These are phyloP conservation scores for Madoqua kirkii DNA, from an alignment of 2,113 vertebrate genomes.

Conservation along the genomic window DNA sequence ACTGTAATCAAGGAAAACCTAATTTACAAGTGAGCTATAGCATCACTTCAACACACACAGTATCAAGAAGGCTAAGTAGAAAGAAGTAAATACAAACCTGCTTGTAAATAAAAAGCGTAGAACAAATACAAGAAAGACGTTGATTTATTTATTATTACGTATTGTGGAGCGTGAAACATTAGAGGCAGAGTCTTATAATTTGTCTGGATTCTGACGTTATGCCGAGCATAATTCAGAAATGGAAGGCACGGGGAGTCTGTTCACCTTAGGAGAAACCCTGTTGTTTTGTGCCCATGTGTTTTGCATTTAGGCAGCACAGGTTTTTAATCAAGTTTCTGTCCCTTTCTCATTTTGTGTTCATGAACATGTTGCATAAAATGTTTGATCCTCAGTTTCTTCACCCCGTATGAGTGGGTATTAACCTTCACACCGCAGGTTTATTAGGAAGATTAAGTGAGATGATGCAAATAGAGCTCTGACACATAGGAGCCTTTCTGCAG, in stretches of 20 bases:
- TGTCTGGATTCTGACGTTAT: neutral
- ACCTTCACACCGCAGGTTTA: slow-evolving; percentile 30
- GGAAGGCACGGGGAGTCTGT: neutral
- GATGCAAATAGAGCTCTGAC: slow-evolving; percentile 32
- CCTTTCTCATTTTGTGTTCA: slow-evolving; percentile 13
- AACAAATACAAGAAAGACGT: neutral
- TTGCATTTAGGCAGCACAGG: neutral
- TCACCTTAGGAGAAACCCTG: neutral
- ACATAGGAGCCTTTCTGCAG: neutral
- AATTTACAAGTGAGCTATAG: neutral
- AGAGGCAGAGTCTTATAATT: neutral
- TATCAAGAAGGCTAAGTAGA: neutral
- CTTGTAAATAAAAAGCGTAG: neutral
- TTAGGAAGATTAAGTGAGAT: slow-evolving; percentile 49
- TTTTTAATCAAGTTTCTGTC: neutral
- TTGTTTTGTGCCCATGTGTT: neutral
- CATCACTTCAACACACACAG: neutral
- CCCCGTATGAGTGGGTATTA: slow-evolving; percentile 26
- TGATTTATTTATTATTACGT: neutral
- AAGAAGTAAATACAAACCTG: neutral
- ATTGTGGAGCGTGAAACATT: neutral
- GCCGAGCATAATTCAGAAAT: neutral
- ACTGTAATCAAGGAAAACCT: neutral
- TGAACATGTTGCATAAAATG: neutral
- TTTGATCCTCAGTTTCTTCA: slow-evolving; percentile 10